Evolutionary conservation across 2,797 vertebrate genomes (phyloP).

Genomic region (Pseudochirops corinnae): DNA sequence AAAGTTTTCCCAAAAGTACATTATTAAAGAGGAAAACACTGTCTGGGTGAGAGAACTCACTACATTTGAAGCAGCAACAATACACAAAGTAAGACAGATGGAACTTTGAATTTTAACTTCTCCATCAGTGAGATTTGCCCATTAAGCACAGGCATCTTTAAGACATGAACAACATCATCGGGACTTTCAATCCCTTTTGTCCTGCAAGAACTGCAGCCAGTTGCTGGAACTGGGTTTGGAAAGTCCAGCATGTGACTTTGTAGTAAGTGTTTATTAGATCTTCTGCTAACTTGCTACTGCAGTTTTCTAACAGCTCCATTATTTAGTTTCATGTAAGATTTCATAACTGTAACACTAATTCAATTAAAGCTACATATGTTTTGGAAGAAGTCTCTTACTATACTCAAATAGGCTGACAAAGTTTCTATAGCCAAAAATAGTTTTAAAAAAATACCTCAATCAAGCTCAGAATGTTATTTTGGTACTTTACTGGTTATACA

Average conservation of each 20-base stretch:
- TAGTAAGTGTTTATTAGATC: slow-evolving; percentile 84
- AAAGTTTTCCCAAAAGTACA: slow-evolving; percentile 48
- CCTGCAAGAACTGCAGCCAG: slow-evolving; percentile 67
- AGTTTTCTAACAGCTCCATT: slow-evolving; percentile 85
- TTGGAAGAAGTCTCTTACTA: slow-evolving; percentile 83
- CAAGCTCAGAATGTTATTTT: slow-evolving; percentile 89
- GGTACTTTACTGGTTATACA: slow-evolving; percentile 89
- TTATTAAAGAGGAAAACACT: slow-evolving; percentile 39
- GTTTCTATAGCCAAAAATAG: slow-evolving; percentile 89
- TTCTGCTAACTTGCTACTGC: slow-evolving; percentile 87
- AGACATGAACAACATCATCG: slow-evolving; percentile 66
- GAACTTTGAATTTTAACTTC: slow-evolving; percentile 66
- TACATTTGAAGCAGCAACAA: slow-evolving; percentile 51
- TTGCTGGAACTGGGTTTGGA: slow-evolving; percentile 78
- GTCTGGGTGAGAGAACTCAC: slow-evolving; percentile 48
- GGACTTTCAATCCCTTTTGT: slow-evolving; percentile 69
- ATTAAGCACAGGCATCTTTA: slow-evolving; percentile 68
- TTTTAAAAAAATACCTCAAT: slow-evolving; percentile 89
- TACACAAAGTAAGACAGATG: slow-evolving; percentile 3
- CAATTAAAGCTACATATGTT: slow-evolving; percentile 83
- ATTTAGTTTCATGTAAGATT: slow-evolving; percentile 86
- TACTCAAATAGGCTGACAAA: slow-evolving; percentile 82
- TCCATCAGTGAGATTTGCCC: slow-evolving; percentile 63
- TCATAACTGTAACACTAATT: slow-evolving; percentile 84
- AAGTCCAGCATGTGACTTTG: slow-evolving; percentile 80